Percentiles rank a stretch among this genome's conserved stretches.
These are phyloP conservation scores for Zaprionus lachaisei DNA, from an alignment of 1,140 invertebrate species.

Conservation along the genomic window DNA sequence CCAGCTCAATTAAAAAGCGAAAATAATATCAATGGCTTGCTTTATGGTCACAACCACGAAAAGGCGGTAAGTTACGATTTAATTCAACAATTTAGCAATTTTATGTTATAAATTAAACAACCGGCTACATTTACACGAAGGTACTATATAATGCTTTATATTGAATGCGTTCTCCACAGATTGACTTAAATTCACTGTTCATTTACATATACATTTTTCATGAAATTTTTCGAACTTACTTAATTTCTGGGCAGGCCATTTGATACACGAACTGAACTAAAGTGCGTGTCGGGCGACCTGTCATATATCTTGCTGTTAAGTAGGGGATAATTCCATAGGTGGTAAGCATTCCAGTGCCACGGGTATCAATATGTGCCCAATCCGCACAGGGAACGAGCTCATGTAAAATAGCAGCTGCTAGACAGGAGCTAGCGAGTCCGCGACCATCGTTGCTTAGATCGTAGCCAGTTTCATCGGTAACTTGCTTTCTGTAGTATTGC, in stretches of 20 bases:
- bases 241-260: constrained; percentile 84
- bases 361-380: constrained; percentile 90
- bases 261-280: constrained; percentile 84
- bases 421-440: constrained; percentile 86
- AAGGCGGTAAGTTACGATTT: constrained; percentile 53
- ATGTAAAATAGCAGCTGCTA: constrained; percentile 88
- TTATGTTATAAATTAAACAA: not conserved
- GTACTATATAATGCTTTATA: too few species aligned
- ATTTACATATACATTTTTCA: not conserved
- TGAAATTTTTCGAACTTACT: constrained; percentile 28
- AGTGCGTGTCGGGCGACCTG: constrained; percentile 86
- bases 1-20: constrained; percentile 55
- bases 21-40: constrained; percentile 46
- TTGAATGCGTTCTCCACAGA: too few species aligned
- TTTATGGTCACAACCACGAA: constrained; percentile 51
- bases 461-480: constrained; percentile 85
- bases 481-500: constrained; percentile 89
- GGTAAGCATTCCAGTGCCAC: constrained; percentile 86
- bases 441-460: constrained; percentile 88
- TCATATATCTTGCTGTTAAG: constrained; percentile 85
- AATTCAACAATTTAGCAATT: too few species aligned
- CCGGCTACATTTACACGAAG: too few species aligned
- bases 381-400: constrained; percentile 85
- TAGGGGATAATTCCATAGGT: constrained; percentile 87
- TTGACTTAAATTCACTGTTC: too few species aligned